Evolutionary conservation across 1,140 invertebrate genomes (phyloP).

Genomic region (Colletes gigas): DNA sequence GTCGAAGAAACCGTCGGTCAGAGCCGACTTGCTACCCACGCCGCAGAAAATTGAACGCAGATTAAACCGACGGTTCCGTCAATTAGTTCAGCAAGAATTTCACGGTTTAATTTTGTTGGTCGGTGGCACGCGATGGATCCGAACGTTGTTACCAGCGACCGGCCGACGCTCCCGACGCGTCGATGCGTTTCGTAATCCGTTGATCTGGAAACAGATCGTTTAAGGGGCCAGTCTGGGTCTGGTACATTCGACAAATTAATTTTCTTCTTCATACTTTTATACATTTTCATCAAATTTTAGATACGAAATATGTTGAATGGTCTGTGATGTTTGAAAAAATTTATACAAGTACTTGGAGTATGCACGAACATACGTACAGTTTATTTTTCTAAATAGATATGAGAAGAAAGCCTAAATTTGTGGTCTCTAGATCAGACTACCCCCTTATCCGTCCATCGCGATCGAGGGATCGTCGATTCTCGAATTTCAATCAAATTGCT

Average conservation of each 20-base stretch:
- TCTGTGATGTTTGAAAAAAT: too few relatives aligned
- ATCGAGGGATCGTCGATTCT: slow-evolving; percentile 51
- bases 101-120: neutral
- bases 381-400: too few relatives aligned
- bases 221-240: slow-evolving; percentile 8
- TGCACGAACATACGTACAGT: too few relatives aligned
- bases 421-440: slow-evolving; percentile 32
- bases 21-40: too few relatives aligned
- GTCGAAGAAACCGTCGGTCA: too few relatives aligned
- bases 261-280: too few relatives aligned
- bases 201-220: slow-evolving; percentile 36
- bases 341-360: too few relatives aligned
- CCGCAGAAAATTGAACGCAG: neutral
- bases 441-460: slow-evolving; percentile 35
- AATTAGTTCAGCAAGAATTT: neutral
- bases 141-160: neutral
- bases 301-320: too few relatives aligned
- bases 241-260: too few relatives aligned
- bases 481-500: slow-evolving; percentile 66
- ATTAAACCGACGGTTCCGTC: neutral
- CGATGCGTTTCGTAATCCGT: neutral
- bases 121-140: neutral
- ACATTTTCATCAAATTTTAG: too few relatives aligned
- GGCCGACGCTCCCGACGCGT: neutral
- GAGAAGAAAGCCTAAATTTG: too few relatives aligned